Base-by-base conservation (phyloP, 2,113 vertebrate species). In the Andinoacara biseriatus region DNA sequence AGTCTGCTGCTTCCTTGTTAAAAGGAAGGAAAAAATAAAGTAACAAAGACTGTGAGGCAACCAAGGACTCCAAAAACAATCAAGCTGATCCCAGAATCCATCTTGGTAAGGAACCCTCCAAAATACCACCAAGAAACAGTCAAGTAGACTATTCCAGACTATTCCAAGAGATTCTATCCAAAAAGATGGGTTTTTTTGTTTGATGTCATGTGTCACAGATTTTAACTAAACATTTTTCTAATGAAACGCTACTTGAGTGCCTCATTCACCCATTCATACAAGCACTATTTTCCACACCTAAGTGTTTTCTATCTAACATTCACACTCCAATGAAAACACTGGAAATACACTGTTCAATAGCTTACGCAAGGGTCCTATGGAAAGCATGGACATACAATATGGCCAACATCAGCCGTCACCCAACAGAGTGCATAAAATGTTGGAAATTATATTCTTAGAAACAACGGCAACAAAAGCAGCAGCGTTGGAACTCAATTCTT, bases 1-100 rank as follows among this genome's bases (percentile, higher is more conserved):
- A 59, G 61, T 43, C 74, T 72, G 86, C 78, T 75, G 80, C 76
- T 58, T 56, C 49, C 3, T 56, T 54, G 57, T 59, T 26, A 43
- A 43, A 43, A 43, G 35, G 35, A 43, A 33, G 31, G 31, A 6
- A 7, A 7, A 22, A 87, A 74, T 49, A 4, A 4, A 24, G 74
- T 63, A 14, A 72, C n/a, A 74, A 61, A 78, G 11, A 2, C 56
- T 33, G 46, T 8, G 26, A n/a, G 15, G 65, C 14, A 49, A 33
- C 22, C 33, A 13, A 13, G 49, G 9, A 24, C 6, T 60, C 56
- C 40, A 31, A 54, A 58, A 20, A 26, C n/a, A 4, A 4, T 2
- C 7, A 60, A 49, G 46, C 15, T 15, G 40, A 43, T 63, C 35
- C n/a, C n/a, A 43, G 24, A 65, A 65, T 63, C 61, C 20, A 40